Percentiles rank a stretch among this genome's conserved stretches.
These are phyloP conservation scores for Lanius ludovicianus DNA, from an alignment of 2,113 vertebrate genomes.

Conservation along the genomic window DNA sequence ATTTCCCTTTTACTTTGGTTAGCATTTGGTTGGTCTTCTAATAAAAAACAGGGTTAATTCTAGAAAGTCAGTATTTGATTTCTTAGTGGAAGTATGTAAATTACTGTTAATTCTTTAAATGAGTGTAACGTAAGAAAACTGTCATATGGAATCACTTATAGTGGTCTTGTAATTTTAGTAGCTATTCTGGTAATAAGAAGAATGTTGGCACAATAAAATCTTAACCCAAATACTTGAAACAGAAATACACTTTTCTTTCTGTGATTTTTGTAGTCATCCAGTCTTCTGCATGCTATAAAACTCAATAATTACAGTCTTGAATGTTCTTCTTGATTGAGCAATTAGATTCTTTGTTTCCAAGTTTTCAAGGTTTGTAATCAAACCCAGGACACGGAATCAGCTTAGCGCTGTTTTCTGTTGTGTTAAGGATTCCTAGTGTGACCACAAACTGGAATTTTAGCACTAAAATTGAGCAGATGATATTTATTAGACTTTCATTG, in stretches of 20 bases:
- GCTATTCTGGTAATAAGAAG: background rate
- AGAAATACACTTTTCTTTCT: background rate
- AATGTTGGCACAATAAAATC: slow-evolving; percentile 14
- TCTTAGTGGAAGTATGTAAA: background rate
- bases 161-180: background rate
- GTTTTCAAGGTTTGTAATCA: background rate
- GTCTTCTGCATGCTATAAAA: background rate
- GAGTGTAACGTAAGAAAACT: background rate
- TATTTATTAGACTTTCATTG: background rate
- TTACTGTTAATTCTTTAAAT: background rate
- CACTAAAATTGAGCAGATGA: background rate
- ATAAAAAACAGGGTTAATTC: background rate
- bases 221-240: background rate
- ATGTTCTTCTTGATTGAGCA: background rate
- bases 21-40: background rate
- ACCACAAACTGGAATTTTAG: background rate
- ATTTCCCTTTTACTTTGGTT: background rate
- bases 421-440: background rate
- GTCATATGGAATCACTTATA: background rate
- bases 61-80: background rate
- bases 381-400: background rate
- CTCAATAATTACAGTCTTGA: background rate
- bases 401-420: background rate
- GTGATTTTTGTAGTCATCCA: background rate
- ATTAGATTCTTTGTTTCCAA: background rate